Evolutionary conservation across 2,113 vertebrate genomes (phyloP), one percentile per base, ranked within the genome.

Genomic region (Propithecus coquereli): DNA sequence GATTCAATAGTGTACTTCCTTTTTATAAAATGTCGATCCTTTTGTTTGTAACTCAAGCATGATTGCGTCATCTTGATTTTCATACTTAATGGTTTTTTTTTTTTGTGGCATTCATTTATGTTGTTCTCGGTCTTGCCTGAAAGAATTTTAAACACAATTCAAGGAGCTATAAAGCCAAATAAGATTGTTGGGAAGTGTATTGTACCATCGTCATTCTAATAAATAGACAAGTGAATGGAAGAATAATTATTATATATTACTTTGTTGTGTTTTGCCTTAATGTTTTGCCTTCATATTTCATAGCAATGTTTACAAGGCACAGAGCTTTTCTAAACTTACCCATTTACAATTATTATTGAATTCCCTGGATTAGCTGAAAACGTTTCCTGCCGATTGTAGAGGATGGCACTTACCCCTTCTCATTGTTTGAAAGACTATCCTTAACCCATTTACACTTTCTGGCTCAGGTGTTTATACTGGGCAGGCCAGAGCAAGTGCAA

Each of bases 211-310:
- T 73, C 80, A 82, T 80, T 91, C 88, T 97, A 97, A 98, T 87
- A 86, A 94, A 96, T 79, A 92, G 95, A 87, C 87, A 59, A 91
- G 70, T 61, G 88, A 90, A 95, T 94, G 86, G 45, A 70, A 96
- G 77, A 82, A 93, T 95, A 89, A 95, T 96, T 97, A 86, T 20
- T 96, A 94, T 93, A 93, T 95, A 54, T 97, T 97, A 92, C 66
- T 90, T n/a, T 57, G 92, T 45, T 93, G 54, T 89, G 54, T 97
- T 97, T 98, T 0, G 27, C 83, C 74, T 34, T 95, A 74, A 82
- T 94, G 77, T 77, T 96, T 97, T 98, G 95, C 98, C 97, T 95
- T 85, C 92, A 84, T 97, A 94, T 97, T 97, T 97, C 93, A 96
- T 90, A 97, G 97, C 90, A 96, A 87, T 94, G 95, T 93, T 96